Evolutionary conservation across 1,140 invertebrate genomes (phyloP), one percentile per base, ranked within the genome.

Genomic region (Caenorhabditis brenneri): DNA sequence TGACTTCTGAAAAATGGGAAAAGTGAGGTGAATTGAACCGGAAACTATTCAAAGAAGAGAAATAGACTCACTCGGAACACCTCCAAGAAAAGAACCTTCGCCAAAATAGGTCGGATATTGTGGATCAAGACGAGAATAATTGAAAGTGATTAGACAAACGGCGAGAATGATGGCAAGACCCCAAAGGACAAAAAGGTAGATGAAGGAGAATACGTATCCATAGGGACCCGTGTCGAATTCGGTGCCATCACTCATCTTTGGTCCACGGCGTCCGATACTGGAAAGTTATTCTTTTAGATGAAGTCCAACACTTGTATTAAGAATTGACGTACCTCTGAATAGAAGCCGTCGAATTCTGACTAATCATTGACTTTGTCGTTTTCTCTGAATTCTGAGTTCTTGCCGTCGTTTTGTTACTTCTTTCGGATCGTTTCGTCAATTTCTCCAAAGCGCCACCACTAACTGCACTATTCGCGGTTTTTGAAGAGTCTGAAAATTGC

Each of bases 21-120:
- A 65, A 31, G 12, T 39, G 36, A 2, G 24, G 1, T 74, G 29
- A 42, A 24, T 3, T 15, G 65, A n/a, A 74, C 24, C 33, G 2
- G 9, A 36, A 22, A 5, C 58, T 5, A 33, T 33, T 4, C 6
- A 29, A 24, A 19, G n/a, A n/a, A n/a, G n/a, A n/a, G n/a, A 2
- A 12, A 74, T 24, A 2, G 33, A 36, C 80, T 58, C 12, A 81
- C 80, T 42, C 60, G 80, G 80, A 55, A 33, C 48, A 55, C 53
- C 80, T 31, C 80, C 80, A 10, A 55, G 49, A 27, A 81, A 81
- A n/a, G 80, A 81, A 42, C 48, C 80, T 33, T 46, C 22, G 1
- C 80, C 80, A 36, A 46, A 81, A 39, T 81, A 81, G 6, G 39
- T 55, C 22, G 80, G 80, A 53, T 31, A 55, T 42, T 74, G 65